phyloP scores from a whole-genome alignment of 2,113 vertebrate genomes.

The Cottus gobio region DNA sequence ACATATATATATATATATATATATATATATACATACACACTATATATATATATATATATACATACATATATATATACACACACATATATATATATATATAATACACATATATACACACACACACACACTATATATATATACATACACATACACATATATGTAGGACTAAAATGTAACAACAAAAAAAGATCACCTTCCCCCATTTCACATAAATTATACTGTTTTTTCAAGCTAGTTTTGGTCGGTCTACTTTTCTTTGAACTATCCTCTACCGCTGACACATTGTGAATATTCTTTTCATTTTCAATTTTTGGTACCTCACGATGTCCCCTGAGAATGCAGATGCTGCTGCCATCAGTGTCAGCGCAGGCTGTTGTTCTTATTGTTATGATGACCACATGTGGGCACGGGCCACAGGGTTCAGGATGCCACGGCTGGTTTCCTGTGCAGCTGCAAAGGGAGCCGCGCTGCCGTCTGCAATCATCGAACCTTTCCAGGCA shows the following conservation, averaged over 20 bases:
- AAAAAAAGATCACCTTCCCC: background rate
- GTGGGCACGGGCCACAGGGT: background rate
- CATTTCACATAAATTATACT: no score
- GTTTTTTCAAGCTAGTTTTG: background rate
- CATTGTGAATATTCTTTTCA: background rate
- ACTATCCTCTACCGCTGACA: background rate
- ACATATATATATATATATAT: no score
- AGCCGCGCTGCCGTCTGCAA: conserved; percentile 22
- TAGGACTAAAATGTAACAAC: no score
- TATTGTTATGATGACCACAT: conserved; percentile 47
- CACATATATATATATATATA: no score
- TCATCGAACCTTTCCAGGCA: conserved; percentile 30
- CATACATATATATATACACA: no score
- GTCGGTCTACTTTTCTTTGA: background rate
- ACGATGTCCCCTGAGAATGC: background rate
- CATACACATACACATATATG: no score
- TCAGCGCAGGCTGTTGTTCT: conserved; percentile 3
- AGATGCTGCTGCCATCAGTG: background rate
- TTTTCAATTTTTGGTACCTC: background rate
- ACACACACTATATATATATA: no score
- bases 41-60: no score
- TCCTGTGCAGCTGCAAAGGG: conserved; percentile 64
- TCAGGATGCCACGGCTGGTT: conserved; percentile 54
- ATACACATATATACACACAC: no score
- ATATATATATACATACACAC: no score